phyloP scores from a whole-genome alignment of 1,140 invertebrate species.

The Platorchestia sp. region DNA sequence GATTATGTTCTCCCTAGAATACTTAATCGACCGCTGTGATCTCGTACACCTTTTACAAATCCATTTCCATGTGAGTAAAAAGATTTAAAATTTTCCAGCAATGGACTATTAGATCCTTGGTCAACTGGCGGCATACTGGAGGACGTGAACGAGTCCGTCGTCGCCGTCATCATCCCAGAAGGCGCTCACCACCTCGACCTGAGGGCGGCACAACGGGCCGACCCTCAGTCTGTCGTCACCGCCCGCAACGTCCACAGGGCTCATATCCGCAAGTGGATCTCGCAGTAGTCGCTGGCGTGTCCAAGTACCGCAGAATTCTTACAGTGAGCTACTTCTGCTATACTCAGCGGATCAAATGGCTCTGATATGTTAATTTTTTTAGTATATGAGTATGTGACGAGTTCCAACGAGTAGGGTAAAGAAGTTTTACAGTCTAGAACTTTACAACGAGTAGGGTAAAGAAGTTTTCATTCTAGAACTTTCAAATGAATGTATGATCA shows the following conservation, averaged over 20 bases:
- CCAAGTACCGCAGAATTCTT: no score
- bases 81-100: constrained; percentile 75
- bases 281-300: background rate
- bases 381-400: no score
- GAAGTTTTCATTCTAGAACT: background rate
- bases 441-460: background rate
- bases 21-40: no score
- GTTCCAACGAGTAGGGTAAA: no score
- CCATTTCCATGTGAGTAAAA: background rate
- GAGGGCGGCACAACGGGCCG: constrained; percentile 78
- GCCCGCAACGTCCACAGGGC: constrained; percentile 80
- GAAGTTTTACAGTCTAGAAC: background rate
- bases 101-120: constrained; percentile 94
- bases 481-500: background rate
- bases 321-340: no score
- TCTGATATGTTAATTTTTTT: no score
- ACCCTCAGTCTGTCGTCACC: constrained; percentile 79
- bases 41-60: no score
- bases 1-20: no score
- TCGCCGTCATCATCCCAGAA: constrained; percentile 86
- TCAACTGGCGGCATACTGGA: constrained; percentile 87
- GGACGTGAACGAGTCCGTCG: constrained; percentile 78
- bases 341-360: no score
- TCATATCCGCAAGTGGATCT: constrained; percentile 81
- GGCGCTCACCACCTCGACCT: constrained; percentile 95